Evolutionary conservation across 2,888 invertebrate genomes (phyloP).

Genomic region (Seira sanloemensis): DNA sequence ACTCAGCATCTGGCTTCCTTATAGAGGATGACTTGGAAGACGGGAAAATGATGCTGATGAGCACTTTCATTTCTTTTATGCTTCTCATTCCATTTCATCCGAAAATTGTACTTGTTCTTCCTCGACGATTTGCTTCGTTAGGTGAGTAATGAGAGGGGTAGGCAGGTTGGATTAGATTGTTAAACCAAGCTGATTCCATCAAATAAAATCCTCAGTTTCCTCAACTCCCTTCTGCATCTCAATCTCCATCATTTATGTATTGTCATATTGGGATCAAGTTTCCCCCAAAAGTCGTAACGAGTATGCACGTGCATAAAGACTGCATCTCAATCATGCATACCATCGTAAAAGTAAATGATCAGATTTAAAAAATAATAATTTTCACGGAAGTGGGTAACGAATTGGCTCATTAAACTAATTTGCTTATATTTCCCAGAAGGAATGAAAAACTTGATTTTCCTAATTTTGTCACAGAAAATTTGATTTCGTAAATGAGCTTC

Average conservation of each 20-base stretch:
- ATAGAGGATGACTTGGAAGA: not conserved
- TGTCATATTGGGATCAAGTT: conserved; percentile 48
- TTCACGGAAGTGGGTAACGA: conserved; percentile 60
- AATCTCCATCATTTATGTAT: conserved; percentile 27
- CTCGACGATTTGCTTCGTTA: conserved; percentile 34
- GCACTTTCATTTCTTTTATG: not conserved
- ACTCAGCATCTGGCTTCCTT: no score
- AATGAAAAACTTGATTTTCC: conserved; percentile 38
- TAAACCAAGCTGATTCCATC: conserved; percentile 52
- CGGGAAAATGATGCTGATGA: not conserved
- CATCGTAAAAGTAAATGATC: not conserved
- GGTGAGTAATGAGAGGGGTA: conserved; percentile 51
- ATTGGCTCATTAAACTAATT: conserved; percentile 70
- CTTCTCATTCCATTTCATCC: not conserved
- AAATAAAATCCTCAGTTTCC: conserved; percentile 52
- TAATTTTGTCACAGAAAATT: conserved; percentile 30
- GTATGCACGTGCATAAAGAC: not conserved
- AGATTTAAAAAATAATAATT: conserved; percentile 19
- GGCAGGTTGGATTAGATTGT: conserved; percentile 49
- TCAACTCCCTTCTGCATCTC: conserved; percentile 39
- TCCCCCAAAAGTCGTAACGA: not conserved
- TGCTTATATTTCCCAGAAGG: conserved; percentile 60
- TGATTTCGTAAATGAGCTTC: conserved; percentile 20
- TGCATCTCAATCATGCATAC: not conserved
- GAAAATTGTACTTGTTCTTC: not conserved